A percentile compares a stretch with the other conserved stretches of the same genome.
phyloP scores from a whole-genome alignment of 2,888 invertebrate species.

The Apodemia duryi region DNA sequence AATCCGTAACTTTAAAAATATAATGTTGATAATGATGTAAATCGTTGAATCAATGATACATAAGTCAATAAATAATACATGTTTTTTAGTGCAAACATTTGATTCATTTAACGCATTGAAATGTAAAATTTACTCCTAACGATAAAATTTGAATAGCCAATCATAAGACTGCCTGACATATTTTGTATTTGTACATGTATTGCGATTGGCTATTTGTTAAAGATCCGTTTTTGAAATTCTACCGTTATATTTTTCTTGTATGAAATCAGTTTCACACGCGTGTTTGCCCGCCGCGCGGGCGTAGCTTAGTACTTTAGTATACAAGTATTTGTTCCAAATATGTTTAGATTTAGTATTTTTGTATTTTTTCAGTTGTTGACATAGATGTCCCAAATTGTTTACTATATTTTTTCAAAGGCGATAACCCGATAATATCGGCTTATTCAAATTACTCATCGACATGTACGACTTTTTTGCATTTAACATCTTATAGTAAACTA shows the following conservation, averaged over 20 bases:
- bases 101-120: not conserved
- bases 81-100: not conserved
- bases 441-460: too few species aligned
- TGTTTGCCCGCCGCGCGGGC: constrained; percentile 22
- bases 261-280: constrained; percentile 16
- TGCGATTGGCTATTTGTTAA: not conserved
- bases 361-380: constrained; percentile 18
- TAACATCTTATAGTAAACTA: too few species aligned
- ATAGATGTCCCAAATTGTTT: constrained; percentile 20
- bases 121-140: not conserved
- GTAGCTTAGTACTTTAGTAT: constrained; percentile 21
- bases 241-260: constrained; percentile 3
- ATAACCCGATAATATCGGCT: too few species aligned
- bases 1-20: not conserved
- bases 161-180: not conserved
- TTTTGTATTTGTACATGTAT: not conserved
- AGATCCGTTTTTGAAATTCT: not conserved
- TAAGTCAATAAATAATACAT: not conserved
- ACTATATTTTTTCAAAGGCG: too few species aligned
- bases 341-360: constrained; percentile 20
- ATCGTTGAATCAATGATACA: not conserved
- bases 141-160: not conserved
- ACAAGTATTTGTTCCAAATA: constrained; percentile 10
- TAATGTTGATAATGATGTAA: not conserved
- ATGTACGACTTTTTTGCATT: too few species aligned